Conservation (phyloP, 2,797 vertebrate species). For the Tolypeutes matacus region DNA sequence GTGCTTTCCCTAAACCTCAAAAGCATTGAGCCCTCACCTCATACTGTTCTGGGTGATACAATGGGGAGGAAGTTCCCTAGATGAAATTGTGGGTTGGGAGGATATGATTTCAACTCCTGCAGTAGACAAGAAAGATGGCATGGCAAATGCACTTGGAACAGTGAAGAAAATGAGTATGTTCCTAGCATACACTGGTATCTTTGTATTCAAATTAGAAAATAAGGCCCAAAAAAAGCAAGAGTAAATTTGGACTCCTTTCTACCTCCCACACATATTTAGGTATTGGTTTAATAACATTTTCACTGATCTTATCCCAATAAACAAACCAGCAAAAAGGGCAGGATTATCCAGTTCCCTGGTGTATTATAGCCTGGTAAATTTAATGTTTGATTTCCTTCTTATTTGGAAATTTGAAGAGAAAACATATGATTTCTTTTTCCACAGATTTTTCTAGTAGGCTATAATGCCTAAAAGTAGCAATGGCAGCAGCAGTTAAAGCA, state of each 20-base stretch:
- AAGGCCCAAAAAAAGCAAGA: not conserved
- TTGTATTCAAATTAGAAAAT: conserved; percentile 10
- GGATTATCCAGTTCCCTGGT: not conserved
- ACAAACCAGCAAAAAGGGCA: not conserved
- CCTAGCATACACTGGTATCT: not conserved
- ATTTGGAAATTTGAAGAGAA: not conserved
- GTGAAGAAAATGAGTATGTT: not conserved
- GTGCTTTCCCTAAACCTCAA: not conserved
- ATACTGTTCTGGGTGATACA: not conserved
- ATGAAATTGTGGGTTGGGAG: not conserved
- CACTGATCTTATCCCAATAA: not conserved
- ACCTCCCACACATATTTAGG: not conserved
- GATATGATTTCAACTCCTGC: not conserved
- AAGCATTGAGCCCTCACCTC: not conserved
- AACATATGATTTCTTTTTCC: not conserved
- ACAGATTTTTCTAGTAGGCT: not conserved
- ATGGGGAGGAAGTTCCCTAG: not conserved
- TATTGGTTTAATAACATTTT: not conserved
- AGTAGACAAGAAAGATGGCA: not conserved
- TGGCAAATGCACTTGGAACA: not conserved
- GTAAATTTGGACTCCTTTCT: not conserved
- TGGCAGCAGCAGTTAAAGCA: not conserved
- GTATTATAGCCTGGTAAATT: not conserved
- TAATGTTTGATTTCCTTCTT: not conserved
- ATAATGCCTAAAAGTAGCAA: not conserved